Base-by-base conservation (phyloP, 2,113 vertebrate genomes). In the Oreochromis niloticus region DNA sequence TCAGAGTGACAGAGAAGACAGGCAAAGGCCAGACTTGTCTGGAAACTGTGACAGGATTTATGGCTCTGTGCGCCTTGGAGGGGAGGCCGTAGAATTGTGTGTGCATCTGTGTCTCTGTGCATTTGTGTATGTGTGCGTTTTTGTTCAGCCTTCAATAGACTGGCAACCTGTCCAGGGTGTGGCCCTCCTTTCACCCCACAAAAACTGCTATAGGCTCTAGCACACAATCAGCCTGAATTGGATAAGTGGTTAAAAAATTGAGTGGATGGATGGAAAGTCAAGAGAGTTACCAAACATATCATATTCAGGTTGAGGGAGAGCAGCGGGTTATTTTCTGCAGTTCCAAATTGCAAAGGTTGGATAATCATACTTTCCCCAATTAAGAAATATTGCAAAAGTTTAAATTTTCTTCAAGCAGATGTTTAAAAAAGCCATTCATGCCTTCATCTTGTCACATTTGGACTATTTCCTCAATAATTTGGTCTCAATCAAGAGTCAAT, bases 31-130 rank as follows among this genome's bases (percentile, higher is more conserved):
- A 75, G 78, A 48, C 54, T 59, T 90, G 90, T 83, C 59, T 88
- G 85, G 80, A 85, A 89, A 78, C 82, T 71, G 86, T 89, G 87
- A 90, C 80, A 82, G 85, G 85, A 92, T 93, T 92, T 88, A 92
- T 94, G 85, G 83, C 87, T 86, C 63, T 89, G 46, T 66, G 46
- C 34, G 90, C 79, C 78, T 87, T 16, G 2, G 68, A 83, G 63
- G 55, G 61, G 59, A 81, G 87, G 61, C 66, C 36, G 16, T 30
- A 79, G 80, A 80, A 52, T 68, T 14, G 59, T 86, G 34, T 71
- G 22, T 59, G 52, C 55, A 85, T 48, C 80, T 80, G 8, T 68
- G 55, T 50, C 87, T 80, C 50, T 73, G 52, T 48, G 39, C 16
- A 43, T 73, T 12, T 48, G 3, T 46, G 39, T 46, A 13, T 73